A percentile compares a stretch with the other conserved stretches of the same genome.
Evolutionary conservation across 2,797 vertebrate species (phyloP).

Genomic region (Hippoglossus hippoglossus): DNA sequence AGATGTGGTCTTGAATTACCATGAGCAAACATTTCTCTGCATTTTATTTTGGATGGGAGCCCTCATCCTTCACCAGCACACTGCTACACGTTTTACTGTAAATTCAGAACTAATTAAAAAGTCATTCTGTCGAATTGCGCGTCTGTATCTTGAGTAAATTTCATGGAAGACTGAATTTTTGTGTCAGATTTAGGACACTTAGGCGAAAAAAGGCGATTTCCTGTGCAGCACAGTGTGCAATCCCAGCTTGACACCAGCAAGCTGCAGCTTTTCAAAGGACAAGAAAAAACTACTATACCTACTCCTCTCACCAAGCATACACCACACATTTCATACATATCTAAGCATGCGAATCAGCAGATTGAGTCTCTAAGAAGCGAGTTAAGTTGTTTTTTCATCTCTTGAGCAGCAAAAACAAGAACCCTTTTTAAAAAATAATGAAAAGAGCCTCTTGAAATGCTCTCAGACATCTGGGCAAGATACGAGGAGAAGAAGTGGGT

Average conservation of each 20-base stretch:
- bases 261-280: conserved; percentile 45
- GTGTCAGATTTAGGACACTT: conserved; percentile 34
- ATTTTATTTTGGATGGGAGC: conserved; percentile 16
- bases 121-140: conserved; percentile 7
- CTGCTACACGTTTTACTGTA: conserved; percentile 18
- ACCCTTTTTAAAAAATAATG: background rate
- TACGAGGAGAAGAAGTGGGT: background rate
- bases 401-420: conserved; percentile 11
- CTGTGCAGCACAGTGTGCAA: conserved; percentile 40
- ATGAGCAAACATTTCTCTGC: conserved; percentile 21
- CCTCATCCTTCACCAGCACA: conserved; percentile 1
- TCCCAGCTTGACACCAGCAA: conserved; percentile 41
- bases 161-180: conserved; percentile 33
- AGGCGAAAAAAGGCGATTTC: conserved; percentile 16
- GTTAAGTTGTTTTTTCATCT: background rate
- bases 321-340: conserved; percentile 45
- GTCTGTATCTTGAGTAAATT: conserved; percentile 25
- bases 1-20: conserved; percentile 24
- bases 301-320: conserved; percentile 14
- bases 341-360: conserved; percentile 39
- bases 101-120: conserved; percentile 46
- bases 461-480: conserved; percentile 2
- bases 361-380: conserved; percentile 11
- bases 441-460: background rate
- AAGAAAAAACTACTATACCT: conserved; percentile 16